Evolutionary conservation across 2,113 vertebrate genomes (phyloP), one percentile per base, ranked within the genome.

Genomic region (Tretioscincus oriximinensis): DNA sequence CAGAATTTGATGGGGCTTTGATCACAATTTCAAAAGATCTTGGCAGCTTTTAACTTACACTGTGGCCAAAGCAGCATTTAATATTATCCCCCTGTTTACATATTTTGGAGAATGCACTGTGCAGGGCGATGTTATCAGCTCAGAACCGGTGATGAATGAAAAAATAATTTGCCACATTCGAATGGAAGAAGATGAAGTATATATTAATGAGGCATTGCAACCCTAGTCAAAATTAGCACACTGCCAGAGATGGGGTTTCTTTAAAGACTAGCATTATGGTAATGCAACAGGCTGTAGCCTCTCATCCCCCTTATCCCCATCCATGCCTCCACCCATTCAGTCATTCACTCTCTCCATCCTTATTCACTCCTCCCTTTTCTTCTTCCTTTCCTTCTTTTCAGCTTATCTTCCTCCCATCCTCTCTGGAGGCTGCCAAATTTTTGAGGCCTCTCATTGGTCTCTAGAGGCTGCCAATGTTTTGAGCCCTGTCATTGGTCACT

Each of bases 141-240:
- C 12, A 54, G 21, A 41, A 35, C 10, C 35, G 63, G n/a, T 64
- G 18, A n/a, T 45, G 10, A 18, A 16, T 41, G 35, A 26, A 28
- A 11, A 28, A 64, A 26, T 14, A 18, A 28, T 47, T 20, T 65
- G 35, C 24, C 24, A n/a, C 45, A 10, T 63, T 75, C 35, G 31
- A 9, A n/a, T 76, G 10, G 58, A 31, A 78, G 66, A 75, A 24
- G 67, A 66, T 22, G 18, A 24, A 63, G 11, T 14, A 63, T 64
- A 24, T 8, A 21, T 61, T 2, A 54, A 72, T 49, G 58, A 14
- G 79, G 78, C 76, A 41, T 80, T 80, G 72, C 74, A 73, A 81
- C 83, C 71, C 80, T 80, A 87, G 81, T 82, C 69, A 63, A 45
- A 58, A 7, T 81, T 87, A 86, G 35, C 64, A 63, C 84, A 54